Evolutionary conservation across 2,888 invertebrate genomes (phyloP), one percentile per base, ranked within the genome.

Genomic region (Cenopis cana): DNA sequence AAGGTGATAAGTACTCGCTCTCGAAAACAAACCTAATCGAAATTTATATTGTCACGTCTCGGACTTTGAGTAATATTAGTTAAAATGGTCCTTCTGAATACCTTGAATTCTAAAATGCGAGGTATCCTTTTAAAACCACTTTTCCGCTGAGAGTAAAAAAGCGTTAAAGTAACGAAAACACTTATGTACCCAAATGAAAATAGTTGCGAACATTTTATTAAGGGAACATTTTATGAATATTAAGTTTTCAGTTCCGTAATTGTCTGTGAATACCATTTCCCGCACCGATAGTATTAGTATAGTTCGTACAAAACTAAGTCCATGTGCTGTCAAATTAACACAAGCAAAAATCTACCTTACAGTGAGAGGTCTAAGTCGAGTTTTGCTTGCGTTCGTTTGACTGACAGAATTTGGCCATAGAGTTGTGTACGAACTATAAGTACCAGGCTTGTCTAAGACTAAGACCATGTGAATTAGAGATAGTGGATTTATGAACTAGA

Each of bases 251-350:
- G 29, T 46, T 17, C 49, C 29, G 33, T 61, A 49, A 29, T 20
- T 3, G 46, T 60, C 29, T 20, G 59, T 24, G 41, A 60, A 46
- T 49, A 60, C 24, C 24, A 60, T 24, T 59, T 59, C 18, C 20
- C 17, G 5, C 60, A 0, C 11, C 46, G 60, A 24, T n/a, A n/a
- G n/a, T n/a, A n/a, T n/a, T n/a, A n/a, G n/a, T n/a, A n/a, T n/a
- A n/a, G n/a, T n/a, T n/a, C n/a, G n/a, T n/a, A n/a, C n/a, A n/a
- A n/a, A n/a, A n/a, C n/a, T n/a, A n/a, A n/a, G n/a, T n/a, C n/a
- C n/a, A n/a, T n/a, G n/a, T n/a, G n/a, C n/a, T n/a, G n/a, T n/a
- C n/a, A n/a, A n/a, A n/a, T n/a, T n/a, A n/a, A n/a, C n/a, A n/a
- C n/a, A n/a, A n/a, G n/a, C n/a, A n/a, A n/a, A n/a, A n/a, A n/a